Evolutionary conservation across 2,888 invertebrate genomes (phyloP), one percentile per base, ranked within the genome.

Genomic region (Tetramorium bicarinatum): DNA sequence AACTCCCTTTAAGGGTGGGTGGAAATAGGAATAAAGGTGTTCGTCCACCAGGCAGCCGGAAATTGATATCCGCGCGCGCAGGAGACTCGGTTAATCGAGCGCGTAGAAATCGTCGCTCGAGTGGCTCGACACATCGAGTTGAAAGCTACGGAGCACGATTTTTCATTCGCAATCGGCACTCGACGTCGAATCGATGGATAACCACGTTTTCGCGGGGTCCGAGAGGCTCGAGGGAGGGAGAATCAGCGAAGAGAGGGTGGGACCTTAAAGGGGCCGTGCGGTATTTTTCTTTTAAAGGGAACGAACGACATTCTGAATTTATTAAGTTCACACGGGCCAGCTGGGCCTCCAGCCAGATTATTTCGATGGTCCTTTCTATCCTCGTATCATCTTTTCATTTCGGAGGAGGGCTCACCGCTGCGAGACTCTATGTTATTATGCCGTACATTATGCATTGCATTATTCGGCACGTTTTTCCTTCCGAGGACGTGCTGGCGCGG

Each of bases 401-500:
- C 52, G 3, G 13, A 54, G 21, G n/a, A 66, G n/a, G 25, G 3
- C 21, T 64, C 49, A 13, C 34, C 44, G 25, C 81, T 86, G 81
- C 59, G 84, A 34, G 29, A 76, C 80, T 83, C 83, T 84, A 80
- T 87, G 86, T 91, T 90, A 89, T 91, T 90, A 89, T 87, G 83
- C 85, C 83, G 87, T 92, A 90, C 90, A 90, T 91, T 91, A 90
- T 89, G 92, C 91, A 88, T 91, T 89, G 88, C 92, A 92, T 91
- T 92, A 87, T 90, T 88, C 87, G 88, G 87, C 87, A 83, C 86
- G 87, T 91, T 88, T 84, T 87, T 80, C 83, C 9, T 11, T 66
- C 41, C n/a, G 76, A 83, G 86, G 72, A 87, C 86, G 85, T 82
- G 87, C 82, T 86, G 84, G 85, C 85, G 77, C 72, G 75, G 86